Base-by-base conservation (phyloP, 2,888 invertebrate genomes). In the Oscheius sp. region DNA sequence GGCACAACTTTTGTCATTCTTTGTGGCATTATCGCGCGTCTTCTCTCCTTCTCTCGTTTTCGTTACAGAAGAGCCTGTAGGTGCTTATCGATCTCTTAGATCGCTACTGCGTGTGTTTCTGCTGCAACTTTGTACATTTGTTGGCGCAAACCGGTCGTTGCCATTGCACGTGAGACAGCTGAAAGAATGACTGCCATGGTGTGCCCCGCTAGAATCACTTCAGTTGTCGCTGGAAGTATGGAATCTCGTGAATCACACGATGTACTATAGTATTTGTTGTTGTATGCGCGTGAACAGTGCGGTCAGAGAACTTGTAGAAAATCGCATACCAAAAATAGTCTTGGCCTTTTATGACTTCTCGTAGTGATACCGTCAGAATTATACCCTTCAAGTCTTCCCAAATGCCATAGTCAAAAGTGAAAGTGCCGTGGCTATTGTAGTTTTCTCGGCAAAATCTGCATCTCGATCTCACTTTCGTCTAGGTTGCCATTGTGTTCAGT, bases 101-200 rank as follows among this genome's bases (percentile, higher is more conserved):
- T 68, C 68, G 53, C 42, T 68, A 68, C 55, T 55, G 37, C 51
- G 68, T 37, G 68, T 68, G 68, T 68, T 55, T 29, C 68, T 65
- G 50, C 65, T 68, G 68, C 68, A 68, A 68, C 68, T 68, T 51
- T 68, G 68, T 68, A 68, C 68, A 68, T 68, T 53, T 68, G 68
- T 68, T 68, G 68, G 68, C 68, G 68, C 68, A 53, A 68, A 68
- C 68, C 68, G 68, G 68, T 68, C 55, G 68, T 68, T 68, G 68
- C 55, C 68, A 55, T 55, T 33, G 55, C 68, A 68, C 68, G 68
- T 68, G 68, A 68, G 68, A 35, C 68, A 68, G 65, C 68, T 68
- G 68, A 68, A 55, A 68, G 68, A 68, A 68, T 68, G 68, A 55
- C 68, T 68, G 68, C 53, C 37, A 63, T 55, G n/a, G 37, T 55